Conservation (phyloP, 2,113 vertebrate genomes). For the Engystomops pustulosus region DNA sequence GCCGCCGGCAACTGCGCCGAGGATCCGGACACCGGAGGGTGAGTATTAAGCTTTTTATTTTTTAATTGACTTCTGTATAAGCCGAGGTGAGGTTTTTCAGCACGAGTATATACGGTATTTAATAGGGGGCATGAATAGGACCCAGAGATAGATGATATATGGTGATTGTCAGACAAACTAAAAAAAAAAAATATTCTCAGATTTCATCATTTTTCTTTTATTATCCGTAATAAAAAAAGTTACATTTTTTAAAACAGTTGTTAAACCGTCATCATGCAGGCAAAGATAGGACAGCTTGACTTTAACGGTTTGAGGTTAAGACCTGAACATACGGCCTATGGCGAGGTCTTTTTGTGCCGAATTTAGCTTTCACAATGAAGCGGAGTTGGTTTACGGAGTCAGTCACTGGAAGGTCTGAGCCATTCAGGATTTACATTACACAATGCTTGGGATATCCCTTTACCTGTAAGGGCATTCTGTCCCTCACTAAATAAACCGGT, state of each 20-base stretch:
- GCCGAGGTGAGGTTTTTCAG: too few relatives aligned
- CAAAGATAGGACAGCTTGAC: not conserved
- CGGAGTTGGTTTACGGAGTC: not conserved
- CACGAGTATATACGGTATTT: too few relatives aligned
- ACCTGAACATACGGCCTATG: not conserved
- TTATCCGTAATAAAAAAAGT: not conserved
- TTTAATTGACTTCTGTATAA: too few relatives aligned
- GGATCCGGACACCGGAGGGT: too few relatives aligned
- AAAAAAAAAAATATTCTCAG: too few relatives aligned
- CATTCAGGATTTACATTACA: slow-evolving; percentile 14
- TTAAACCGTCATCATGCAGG: not conserved
- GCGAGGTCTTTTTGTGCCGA: not conserved
- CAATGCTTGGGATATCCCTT: slow-evolving; percentile 27
- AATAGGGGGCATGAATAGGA: too few relatives aligned
- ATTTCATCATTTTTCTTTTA: not conserved
- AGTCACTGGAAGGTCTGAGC: not conserved
- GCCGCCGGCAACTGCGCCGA: too few relatives aligned
- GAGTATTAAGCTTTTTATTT: too few relatives aligned
- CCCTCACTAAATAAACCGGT: slow-evolving; percentile 15
- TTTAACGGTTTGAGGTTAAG: not conserved
- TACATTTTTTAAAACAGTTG: not conserved
- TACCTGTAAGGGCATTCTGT: slow-evolving; percentile 11
- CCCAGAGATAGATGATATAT: too few relatives aligned
- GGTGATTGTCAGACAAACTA: too few relatives aligned
- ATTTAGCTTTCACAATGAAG: slow-evolving; percentile 18